These are phyloP conservation scores for Hyles euphorbiae DNA, from an alignment of 1,140 invertebrate genomes.

Conservation along the genomic window DNA sequence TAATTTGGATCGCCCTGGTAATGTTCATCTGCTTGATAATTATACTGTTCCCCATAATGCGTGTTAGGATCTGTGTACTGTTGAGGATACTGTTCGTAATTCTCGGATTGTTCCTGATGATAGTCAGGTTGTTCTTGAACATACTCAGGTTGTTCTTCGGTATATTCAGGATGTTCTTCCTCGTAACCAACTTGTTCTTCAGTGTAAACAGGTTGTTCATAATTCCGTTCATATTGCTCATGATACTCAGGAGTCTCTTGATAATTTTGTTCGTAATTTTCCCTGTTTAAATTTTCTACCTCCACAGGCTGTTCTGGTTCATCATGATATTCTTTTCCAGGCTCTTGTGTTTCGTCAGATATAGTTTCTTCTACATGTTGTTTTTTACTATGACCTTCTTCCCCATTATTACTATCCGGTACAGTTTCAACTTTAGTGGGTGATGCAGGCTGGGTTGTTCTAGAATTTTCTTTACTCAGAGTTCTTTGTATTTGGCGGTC, in stretches of 20 bases:
- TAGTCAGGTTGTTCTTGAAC: slow-evolving; percentile 28
- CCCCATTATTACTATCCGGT: neutral
- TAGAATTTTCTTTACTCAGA: slow-evolving; percentile 23
- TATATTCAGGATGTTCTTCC: slow-evolving; percentile 11
- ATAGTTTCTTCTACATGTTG: slow-evolving; percentile 5
- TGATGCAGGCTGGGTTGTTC: slow-evolving; percentile 12
- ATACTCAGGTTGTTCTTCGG: too few relatives aligned
- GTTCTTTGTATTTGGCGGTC: slow-evolving; percentile 14
- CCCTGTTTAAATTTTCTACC: slow-evolving; percentile 28
- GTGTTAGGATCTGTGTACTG: slow-evolving; percentile 39
- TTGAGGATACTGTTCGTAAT: slow-evolving; percentile 53
- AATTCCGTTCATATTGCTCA: slow-evolving; percentile 18
- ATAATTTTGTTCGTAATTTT: slow-evolving; percentile 41
- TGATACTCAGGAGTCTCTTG: slow-evolving; percentile 12
- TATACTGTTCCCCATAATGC: slow-evolving; percentile 42
- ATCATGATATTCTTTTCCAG: slow-evolving; percentile 7
- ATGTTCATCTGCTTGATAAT: slow-evolving; percentile 44
- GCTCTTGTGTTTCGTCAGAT: slow-evolving; percentile 13
- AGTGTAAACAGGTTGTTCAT: slow-evolving; percentile 15
- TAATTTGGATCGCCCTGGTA: slow-evolving; percentile 44
- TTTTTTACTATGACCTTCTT: slow-evolving; percentile 11
- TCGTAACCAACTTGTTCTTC: slow-evolving; percentile 5
- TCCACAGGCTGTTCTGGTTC: slow-evolving; percentile 25
- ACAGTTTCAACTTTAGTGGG: neutral
- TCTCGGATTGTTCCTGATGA: slow-evolving; percentile 41